Base-by-base conservation (phyloP, 2,113 vertebrate species). In the Tinamus guttatus region DNA sequence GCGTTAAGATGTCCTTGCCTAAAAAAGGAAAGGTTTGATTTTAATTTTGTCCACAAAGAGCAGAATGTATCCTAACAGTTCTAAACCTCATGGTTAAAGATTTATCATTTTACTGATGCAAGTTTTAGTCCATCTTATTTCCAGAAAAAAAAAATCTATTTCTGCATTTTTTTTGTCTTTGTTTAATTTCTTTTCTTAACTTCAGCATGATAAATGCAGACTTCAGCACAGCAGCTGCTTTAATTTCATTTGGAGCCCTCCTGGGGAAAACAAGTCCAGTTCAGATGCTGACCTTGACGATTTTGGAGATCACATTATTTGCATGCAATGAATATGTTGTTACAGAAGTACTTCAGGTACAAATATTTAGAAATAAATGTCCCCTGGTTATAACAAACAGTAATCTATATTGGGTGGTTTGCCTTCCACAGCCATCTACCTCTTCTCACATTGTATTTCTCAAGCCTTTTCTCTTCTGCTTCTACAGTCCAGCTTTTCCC, bases 161-260 rank as follows among this genome's bases (percentile, higher is more conserved):
- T 7, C 2, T 84, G 6, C 24, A 20, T 56, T 14, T 80, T 64
- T 32, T 58, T 18, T 30, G 12, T 13, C 3, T 76, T 87, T 89
- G 3, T 1, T 86, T 83, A 70, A 16, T 75, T 88, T 2, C 0
- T 86, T 81, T 62, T 17, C 40, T 80, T n/a, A 68, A 51, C 12
- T 68, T 80, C 71, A 99, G 99, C 65, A 99, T 99, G 95, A 99
- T 99, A 94, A 99, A 99, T 24, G 99, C 99, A 86, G 99, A 99
- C 97, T 99, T 99, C 97, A 99, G 99, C 87, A 99, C 99, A 69
- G 99, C 98, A 27, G 98, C 99, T 0, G 99, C 99, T 82, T 97
- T 99, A 94, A 99, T 99, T 96, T 99, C 99, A 9, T 99, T 99
- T 45, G 99, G 99, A 70, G 99, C 99, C 1, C 97, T 99, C 60